Evolutionary conservation across 2,113 vertebrate species (phyloP), one percentile per base, ranked within the genome.

Genomic region (Forbesichthys papilliferus): DNA sequence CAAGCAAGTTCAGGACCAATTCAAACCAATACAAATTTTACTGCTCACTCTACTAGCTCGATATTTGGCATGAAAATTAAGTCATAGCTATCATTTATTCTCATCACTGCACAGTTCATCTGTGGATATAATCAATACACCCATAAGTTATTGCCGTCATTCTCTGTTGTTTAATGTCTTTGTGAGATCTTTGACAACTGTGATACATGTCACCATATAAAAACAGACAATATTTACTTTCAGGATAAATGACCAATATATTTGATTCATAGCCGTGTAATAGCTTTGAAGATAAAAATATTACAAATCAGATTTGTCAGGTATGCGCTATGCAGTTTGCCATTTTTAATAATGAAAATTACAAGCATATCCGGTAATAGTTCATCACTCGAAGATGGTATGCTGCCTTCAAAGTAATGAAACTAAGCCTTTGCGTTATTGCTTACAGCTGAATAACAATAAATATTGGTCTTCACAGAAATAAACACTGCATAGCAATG

Each of bases 241-340:
- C 53, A 72, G 65, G 73, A 88, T 80, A 86, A 90, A 90, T 85
- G 75, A 80, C 85, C 87, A 89, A 85, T 85, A 76, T 84, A 69
- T 88, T 84, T 91, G 84, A 92, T 84, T 87, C 85, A 92, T 86
- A 68, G 80, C 62, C 63, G 60, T 82, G 77, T 84, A 89, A 88
- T 81, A 70, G 74, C 81, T 66, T 87, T 84, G 73, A 87, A 85
- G 80, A 85, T 81, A 81, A 74, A 76, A 83, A 87, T 86, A 82
- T 83, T 71, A 78, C 70, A 83, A 84, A 83, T 89, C 66, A 62
- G 73, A 84, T 83, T 79, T 88, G 77, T 86, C 82, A 78, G 82
- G 53, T 75, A 78, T 61, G 56, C 64, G 79, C 77, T 73, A 82
- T 75, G 47, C 74, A 71, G 73, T 85, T 90, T 48, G 64, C 68